These are phyloP conservation scores for Xiphorhynchus elegans DNA, from an alignment of 2,113 vertebrate genomes.

Conservation along the genomic window DNA sequence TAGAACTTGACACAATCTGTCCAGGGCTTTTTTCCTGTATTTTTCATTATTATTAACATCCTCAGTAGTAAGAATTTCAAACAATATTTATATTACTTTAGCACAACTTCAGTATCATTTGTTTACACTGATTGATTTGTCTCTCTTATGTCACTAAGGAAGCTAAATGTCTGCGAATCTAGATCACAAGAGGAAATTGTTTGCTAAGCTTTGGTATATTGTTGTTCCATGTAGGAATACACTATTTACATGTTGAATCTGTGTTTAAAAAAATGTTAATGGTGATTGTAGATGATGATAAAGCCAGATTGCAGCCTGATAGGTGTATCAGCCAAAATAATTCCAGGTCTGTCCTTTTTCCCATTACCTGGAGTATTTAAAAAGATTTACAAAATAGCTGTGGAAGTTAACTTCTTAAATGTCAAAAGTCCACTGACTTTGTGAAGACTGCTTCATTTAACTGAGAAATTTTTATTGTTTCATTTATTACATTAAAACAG, in stretches of 20 bases:
- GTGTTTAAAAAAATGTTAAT: not conserved
- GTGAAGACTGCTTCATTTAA: not conserved
- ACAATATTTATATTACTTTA: not conserved
- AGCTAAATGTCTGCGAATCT: not conserved
- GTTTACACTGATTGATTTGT: not conserved
- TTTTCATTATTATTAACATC: not conserved
- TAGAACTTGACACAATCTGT: not conserved
- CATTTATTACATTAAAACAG: not conserved
- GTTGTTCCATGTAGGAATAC: not conserved
- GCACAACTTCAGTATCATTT: not conserved
- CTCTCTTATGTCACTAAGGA: not conserved
- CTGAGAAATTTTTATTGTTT: not conserved
- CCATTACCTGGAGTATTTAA: not conserved
- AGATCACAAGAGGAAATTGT: not conserved
- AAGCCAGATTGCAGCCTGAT: not conserved
- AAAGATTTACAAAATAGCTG: not conserved
- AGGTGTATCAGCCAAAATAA: not conserved
- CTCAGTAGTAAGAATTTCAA: not conserved
- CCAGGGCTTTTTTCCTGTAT: not conserved
- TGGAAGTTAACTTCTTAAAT: not conserved
- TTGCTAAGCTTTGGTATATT: not conserved
- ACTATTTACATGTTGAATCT: not conserved
- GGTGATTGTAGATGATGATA: not conserved
- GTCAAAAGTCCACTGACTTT: not conserved
- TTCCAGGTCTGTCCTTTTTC: not conserved